Evolutionary conservation across 2,113 vertebrate genomes (phyloP), one percentile per base, ranked within the genome.

Genomic region (Oryctolagus cuniculus): DNA sequence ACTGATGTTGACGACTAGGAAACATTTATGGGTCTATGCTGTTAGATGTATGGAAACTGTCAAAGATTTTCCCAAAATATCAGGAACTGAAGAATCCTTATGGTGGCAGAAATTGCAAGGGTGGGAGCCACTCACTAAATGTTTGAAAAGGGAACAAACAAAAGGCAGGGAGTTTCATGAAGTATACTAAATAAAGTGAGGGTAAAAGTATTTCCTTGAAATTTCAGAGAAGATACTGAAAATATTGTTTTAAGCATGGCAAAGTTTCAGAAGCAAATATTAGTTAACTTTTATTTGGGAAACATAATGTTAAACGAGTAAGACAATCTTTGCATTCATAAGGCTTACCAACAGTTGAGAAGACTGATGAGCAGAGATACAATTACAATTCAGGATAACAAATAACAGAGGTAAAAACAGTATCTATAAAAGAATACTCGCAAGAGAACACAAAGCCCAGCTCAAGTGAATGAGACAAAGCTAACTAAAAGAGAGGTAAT

Each of bases 241-340:
- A 95, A 91, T 77, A 44, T 38, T 82, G 19, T 81, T 63, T 58
- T 75, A 69, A 82, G 78, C 53, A 94, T 81, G 27, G 17, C 5
- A 88, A 58, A 1, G 66, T 67, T 75, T 61, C 36, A 51, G 72
- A 87, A 67, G 49, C 29, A 79, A 74, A 82, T 55, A 64, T 11
- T 58, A 81, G 21, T 29, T 15, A 63, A 78, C 29, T 79, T 73
- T 81, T 81, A 81, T 55, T 90, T 58, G 38, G 29, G 91, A 64
- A 67, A 17, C 3, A 55, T 13, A 93, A 72, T 10, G 58, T 67
- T 88, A 15, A 69, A 29, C 73, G 15, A 75, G 27, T 25, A 69
- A 27, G 44, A 77, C 36, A 66, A 51, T 58, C 13, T 75, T 36
- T 79, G 63, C 27, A 90, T 97, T 75, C 5, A 19, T 44, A 87